These are phyloP conservation scores for Cyphomyrus plagiostoma DNA, from an alignment of 2,113 vertebrate species.

Conservation along the genomic window DNA sequence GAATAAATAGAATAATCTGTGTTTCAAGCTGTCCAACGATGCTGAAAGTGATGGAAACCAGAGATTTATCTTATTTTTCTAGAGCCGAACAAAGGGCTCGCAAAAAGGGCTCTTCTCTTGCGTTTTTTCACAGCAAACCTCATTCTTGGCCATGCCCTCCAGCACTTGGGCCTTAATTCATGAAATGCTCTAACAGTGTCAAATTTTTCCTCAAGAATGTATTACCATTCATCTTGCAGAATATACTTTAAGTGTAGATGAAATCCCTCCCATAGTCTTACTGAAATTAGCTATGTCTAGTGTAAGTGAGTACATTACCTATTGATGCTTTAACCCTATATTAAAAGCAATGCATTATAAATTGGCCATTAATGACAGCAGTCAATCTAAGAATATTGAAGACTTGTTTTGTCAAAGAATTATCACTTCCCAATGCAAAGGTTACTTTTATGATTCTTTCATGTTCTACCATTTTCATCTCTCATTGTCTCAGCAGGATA, in stretches of 20 bases:
- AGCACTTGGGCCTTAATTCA: not conserved
- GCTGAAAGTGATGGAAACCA: not conserved
- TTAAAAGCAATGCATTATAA: not conserved
- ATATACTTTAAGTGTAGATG: conserved; percentile 1
- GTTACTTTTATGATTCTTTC: not conserved
- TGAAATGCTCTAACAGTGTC: not conserved
- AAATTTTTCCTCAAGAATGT: not conserved
- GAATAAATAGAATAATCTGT: not conserved
- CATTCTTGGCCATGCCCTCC: conserved; percentile 8
- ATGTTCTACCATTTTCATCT: not conserved
- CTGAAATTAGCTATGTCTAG: not conserved
- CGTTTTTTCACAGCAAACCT: not conserved
- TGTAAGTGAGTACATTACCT: not conserved
- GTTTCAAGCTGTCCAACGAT: not conserved
- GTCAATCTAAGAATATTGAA: not conserved
- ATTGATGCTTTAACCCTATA: not conserved
- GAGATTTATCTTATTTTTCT: not conserved
- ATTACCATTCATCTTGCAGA: not conserved
- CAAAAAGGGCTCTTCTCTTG: not conserved
- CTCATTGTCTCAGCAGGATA: not conserved
- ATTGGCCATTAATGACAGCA: not conserved
- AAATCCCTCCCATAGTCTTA: not conserved
- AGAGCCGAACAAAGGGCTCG: not conserved
- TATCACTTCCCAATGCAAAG: not conserved
- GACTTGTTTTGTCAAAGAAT: not conserved